Percentiles rank a stretch among this genome's conserved stretches.
Conservation (phyloP, 2,888 invertebrate genomes). For the Drosophila mercatorum region DNA sequence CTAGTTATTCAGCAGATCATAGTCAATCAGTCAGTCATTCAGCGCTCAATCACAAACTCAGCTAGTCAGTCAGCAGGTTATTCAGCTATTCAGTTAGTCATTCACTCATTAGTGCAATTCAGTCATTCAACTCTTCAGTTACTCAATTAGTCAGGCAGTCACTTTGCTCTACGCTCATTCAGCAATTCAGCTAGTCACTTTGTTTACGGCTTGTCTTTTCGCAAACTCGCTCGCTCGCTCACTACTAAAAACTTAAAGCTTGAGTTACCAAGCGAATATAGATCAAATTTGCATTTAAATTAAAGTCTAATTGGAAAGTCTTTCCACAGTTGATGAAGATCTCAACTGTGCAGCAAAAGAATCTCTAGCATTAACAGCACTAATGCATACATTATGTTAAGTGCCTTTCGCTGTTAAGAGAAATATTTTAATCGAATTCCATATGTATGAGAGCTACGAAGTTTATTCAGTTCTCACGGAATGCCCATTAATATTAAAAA, state of each 20-base stretch:
- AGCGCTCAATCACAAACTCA: neutral
- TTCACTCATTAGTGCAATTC: conserved; percentile 7
- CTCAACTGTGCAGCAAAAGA: neutral
- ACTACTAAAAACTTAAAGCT: conserved; percentile 10
- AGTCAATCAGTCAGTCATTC: neutral
- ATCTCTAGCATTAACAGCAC: neutral
- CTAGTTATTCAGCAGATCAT: conserved; percentile 5
- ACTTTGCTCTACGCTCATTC: neutral
- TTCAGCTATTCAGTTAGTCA: conserved; percentile 16
- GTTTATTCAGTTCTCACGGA: neutral
- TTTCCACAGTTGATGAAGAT: conserved; percentile 3
- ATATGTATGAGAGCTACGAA: neutral
- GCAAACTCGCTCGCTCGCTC: conserved; percentile 23
- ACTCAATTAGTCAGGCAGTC: conserved; percentile 3
- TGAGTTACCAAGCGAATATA: conserved; percentile 20
- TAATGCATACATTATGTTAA: conserved; percentile 7
- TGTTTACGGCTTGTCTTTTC: conserved; percentile 25
- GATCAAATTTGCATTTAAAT: conserved; percentile 30
- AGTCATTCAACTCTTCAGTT: conserved; percentile 10
- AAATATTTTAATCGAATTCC: conserved; percentile 9
- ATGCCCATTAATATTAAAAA: neutral
- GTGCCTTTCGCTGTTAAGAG: conserved; percentile 9
- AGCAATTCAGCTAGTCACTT: conserved; percentile 17
- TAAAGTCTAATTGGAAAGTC: conserved; percentile 8
- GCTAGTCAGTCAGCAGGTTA: neutral